These are phyloP conservation scores for Nematostella vectensis DNA, from an alignment of 92 coral and sea anemone species.

Conservation along the genomic window DNA sequence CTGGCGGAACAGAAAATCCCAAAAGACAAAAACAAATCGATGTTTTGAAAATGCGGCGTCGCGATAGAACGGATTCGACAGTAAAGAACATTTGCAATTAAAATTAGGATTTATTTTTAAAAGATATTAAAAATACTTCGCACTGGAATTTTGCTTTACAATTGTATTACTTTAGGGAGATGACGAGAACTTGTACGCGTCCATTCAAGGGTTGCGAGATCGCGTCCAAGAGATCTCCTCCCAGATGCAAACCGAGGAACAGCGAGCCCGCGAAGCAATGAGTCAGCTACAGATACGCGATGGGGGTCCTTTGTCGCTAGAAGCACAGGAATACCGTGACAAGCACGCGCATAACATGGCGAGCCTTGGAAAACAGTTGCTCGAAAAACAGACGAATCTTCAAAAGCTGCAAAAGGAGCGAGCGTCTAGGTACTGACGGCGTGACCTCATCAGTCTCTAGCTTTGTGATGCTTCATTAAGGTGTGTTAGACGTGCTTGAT, in stretches of 20 bases:
- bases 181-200: conserved; percentile 94
- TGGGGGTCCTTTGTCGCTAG: conserved; percentile 49
- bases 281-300: conserved; percentile 45
- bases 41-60: no score
- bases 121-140: no score
- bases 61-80: no score
- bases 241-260: conserved; percentile 78
- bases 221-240: conserved; percentile 79
- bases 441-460: no score
- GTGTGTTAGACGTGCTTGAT: conserved; percentile 5
- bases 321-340: conserved; percentile 52
- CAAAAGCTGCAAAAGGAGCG: conserved; percentile 64
- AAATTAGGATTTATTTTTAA: no score
- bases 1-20: no score
- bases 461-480: no score
- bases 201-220: conserved; percentile 96
- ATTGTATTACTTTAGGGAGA: no score
- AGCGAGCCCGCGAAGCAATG: conserved; percentile 58
- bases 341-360: conserved; percentile 71
- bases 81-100: no score
- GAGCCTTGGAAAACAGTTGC: conserved; percentile 65
- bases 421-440: conserved; percentile 74
- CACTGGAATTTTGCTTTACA: no score
- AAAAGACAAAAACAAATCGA: no score
- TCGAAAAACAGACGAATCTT: conserved; percentile 62